These are phyloP conservation scores for Ornithoptera alexandrae DNA, from an alignment of 2,888 invertebrate species.

Conservation along the genomic window DNA sequence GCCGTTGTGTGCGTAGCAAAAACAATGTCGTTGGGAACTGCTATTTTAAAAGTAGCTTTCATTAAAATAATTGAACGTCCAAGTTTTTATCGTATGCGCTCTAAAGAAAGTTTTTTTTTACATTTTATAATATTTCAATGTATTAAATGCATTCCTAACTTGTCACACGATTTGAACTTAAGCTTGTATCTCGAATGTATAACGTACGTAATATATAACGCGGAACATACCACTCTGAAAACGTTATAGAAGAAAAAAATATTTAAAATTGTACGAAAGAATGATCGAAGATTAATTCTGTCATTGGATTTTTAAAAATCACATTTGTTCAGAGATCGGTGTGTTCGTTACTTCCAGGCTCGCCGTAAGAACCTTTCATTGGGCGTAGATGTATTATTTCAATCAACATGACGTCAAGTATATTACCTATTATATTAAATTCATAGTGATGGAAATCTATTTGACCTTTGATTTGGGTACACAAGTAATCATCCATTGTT, in stretches of 20 bases:
- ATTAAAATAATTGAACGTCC: slow-evolving; percentile 23
- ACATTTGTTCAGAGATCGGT: slow-evolving; percentile 2
- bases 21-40: slow-evolving; percentile 6
- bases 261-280: slow-evolving; percentile 20
- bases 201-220: neutral
- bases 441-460: slow-evolving; percentile 40
- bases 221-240: neutral
- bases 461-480: slow-evolving; percentile 42
- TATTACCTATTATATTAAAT: slow-evolving; percentile 37
- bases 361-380: slow-evolving; percentile 5
- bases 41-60: slow-evolving; percentile 6
- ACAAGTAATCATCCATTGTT: slow-evolving; percentile 45
- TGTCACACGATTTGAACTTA: neutral
- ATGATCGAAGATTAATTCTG: slow-evolving; percentile 33
- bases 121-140: neutral
- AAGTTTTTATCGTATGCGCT: neutral
- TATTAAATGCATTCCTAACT: neutral
- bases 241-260: neutral
- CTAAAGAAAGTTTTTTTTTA: neutral
- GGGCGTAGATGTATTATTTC: slow-evolving; percentile 15
- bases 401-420: slow-evolving; percentile 20
- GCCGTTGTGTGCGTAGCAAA: slow-evolving; percentile 13
- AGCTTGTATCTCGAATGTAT: neutral
- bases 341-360: slow-evolving; percentile 13
- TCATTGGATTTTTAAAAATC: slow-evolving; percentile 8